These are phyloP conservation scores for Nixonia krombeini DNA, from an alignment of 1,140 invertebrate species.

Conservation along the genomic window DNA sequence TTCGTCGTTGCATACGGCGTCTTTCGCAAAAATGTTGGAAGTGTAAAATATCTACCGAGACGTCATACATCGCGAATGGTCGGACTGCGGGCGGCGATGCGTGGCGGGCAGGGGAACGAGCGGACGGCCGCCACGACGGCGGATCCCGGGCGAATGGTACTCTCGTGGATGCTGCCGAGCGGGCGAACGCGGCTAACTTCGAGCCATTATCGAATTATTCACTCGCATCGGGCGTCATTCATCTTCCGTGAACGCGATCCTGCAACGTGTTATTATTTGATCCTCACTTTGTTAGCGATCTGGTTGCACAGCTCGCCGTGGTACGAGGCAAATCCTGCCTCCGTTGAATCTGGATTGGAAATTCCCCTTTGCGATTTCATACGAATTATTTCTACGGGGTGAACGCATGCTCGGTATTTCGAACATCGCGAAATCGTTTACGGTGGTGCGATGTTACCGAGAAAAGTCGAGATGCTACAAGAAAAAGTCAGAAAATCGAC, in stretches of 20 bases:
- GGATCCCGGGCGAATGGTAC: slow-evolving; percentile 61
- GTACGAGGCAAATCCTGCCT: slow-evolving; percentile 60
- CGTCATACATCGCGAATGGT: slow-evolving; percentile 51
- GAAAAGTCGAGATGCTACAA: too few species aligned
- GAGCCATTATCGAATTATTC: slow-evolving; percentile 71
- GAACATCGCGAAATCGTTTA: too few species aligned
- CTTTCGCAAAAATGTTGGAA: slow-evolving; percentile 58
- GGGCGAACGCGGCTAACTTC: slow-evolving; percentile 38
- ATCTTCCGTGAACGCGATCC: slow-evolving; percentile 64
- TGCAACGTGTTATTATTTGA: slow-evolving; percentile 71
- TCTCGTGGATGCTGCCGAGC: slow-evolving; percentile 24
- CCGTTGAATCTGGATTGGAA: slow-evolving; percentile 61
- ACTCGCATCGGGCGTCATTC: slow-evolving; percentile 67
- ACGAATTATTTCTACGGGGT: too few species aligned
- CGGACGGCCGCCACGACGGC: slow-evolving; percentile 43
- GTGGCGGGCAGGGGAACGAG: slow-evolving; percentile 28
- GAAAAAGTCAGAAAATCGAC: too few species aligned
- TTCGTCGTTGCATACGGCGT: slow-evolving; percentile 22
- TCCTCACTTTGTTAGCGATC: slow-evolving; percentile 71
- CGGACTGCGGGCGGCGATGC: slow-evolving; percentile 33
- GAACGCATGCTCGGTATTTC: too few species aligned
- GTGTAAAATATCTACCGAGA: slow-evolving; percentile 60
- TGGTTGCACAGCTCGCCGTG: slow-evolving; percentile 60
- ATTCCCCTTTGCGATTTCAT: too few species aligned
- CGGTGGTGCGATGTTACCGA: too few species aligned